These are phyloP conservation scores for Rhadina sibilatrix DNA, from an alignment of 2,113 vertebrate species.

Conservation along the genomic window DNA sequence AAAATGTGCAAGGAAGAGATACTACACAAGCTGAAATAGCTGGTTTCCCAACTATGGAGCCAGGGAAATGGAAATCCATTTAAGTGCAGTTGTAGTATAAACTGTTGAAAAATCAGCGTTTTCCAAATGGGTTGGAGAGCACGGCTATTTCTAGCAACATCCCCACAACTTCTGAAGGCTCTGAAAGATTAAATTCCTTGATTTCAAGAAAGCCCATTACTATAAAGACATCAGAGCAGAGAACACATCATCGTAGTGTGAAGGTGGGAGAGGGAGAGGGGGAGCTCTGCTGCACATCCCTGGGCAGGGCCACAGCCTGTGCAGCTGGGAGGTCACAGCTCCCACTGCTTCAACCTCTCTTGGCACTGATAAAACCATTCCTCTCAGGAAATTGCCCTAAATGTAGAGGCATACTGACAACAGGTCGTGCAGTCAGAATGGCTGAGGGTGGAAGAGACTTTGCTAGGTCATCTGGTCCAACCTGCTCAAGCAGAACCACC, in stretches of 20 bases:
- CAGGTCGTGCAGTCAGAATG: not conserved
- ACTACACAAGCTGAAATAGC: not conserved
- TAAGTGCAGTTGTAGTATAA: not conserved
- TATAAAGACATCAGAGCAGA: not conserved
- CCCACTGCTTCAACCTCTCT: not conserved
- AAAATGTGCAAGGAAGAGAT: not conserved
- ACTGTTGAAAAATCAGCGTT: not conserved
- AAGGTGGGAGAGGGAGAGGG: not conserved
- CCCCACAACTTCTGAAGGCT: not conserved
- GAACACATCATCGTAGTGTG: fast-evolving
- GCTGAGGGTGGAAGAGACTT: not conserved
- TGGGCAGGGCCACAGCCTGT: not conserved
- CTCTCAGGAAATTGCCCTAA: not conserved
- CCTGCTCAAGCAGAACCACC: not conserved
- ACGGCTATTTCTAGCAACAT: not conserved
- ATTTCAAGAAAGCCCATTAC: not conserved
- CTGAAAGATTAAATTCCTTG: not conserved
- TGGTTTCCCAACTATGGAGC: not conserved
- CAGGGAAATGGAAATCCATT: not conserved
- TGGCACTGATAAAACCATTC: not conserved
- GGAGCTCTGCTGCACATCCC: not conserved
- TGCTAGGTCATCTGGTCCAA: not conserved
- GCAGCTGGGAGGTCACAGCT: not conserved
- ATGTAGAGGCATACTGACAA: not conserved
- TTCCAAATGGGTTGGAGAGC: not conserved